phyloP scores from a whole-genome alignment of 1,140 invertebrate species.

The Cepaea nemoralis region DNA sequence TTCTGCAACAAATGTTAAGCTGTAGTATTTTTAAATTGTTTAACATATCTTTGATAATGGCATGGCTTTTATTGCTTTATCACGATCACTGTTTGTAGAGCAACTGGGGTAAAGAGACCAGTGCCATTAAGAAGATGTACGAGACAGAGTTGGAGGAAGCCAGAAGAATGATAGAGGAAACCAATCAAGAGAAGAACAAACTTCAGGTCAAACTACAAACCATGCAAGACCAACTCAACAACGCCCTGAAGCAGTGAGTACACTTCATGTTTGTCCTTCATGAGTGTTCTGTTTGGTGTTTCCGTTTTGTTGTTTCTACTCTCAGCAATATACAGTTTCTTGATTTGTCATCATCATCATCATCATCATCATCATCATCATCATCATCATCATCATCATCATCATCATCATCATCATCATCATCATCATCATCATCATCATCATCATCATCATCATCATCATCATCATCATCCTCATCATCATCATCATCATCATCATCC shows the following conservation, averaged over 20 bases:
- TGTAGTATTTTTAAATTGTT: too few species aligned
- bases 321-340: too few species aligned
- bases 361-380: too few species aligned
- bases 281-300: background rate
- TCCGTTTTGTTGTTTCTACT: background rate
- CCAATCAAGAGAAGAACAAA: constrained; percentile 65
- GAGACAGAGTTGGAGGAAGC: constrained; percentile 72
- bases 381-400: too few species aligned
- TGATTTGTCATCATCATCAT: background rate
- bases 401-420: too few species aligned
- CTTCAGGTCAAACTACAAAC: constrained; percentile 62
- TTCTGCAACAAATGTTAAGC: too few species aligned
- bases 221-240: constrained; percentile 65
- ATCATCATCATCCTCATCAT: too few species aligned
- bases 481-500: too few species aligned
- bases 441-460: too few species aligned
- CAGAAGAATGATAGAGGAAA: constrained; percentile 66
- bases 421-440: too few species aligned
- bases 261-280: background rate
- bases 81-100: constrained; percentile 4
- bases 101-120: constrained; percentile 73
- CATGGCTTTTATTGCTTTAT: too few species aligned
- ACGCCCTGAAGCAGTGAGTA: constrained; percentile 66
- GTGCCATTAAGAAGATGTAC: constrained; percentile 73
- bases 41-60: too few species aligned